Evolutionary conservation across 1,140 invertebrate species (phyloP).

Genomic region (Aporrectodea caliginosa): DNA sequence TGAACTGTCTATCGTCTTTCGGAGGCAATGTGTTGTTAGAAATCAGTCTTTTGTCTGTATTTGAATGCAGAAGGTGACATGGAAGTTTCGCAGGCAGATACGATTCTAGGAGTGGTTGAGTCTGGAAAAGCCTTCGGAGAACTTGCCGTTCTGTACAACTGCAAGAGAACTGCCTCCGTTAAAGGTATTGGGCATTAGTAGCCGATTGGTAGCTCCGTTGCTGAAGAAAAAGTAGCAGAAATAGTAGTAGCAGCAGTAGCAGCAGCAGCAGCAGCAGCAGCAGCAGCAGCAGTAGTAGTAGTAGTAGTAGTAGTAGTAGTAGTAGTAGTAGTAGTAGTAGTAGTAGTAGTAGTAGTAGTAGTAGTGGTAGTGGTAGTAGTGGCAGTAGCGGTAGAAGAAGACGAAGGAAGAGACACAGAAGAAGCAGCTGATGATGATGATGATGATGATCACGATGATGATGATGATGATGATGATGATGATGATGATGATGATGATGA

Average conservation of each 20-base stretch:
- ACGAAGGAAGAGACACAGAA: constrained; percentile 10
- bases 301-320: constrained; percentile 2
- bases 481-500: constrained; percentile 22
- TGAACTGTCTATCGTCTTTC: too few relatives aligned
- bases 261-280: too few relatives aligned
- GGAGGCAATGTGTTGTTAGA: too few relatives aligned
- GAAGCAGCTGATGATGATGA: constrained; percentile 12
- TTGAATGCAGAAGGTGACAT: neutral
- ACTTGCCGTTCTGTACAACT: constrained; percentile 97
- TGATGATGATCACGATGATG: constrained; percentile 25
- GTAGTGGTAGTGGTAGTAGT: neutral
- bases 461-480: constrained; percentile 8
- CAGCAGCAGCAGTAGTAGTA: too few relatives aligned
- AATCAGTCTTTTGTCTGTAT: too few relatives aligned
- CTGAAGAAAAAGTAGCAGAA: too few relatives aligned
- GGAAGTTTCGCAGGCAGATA: neutral
- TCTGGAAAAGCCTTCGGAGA: constrained; percentile 97
- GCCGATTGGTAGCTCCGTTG: too few relatives aligned
- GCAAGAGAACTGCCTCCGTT: constrained; percentile 96
- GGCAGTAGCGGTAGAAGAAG: neutral
- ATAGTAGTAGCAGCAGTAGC: too few relatives aligned
- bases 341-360: constrained; percentile 3
- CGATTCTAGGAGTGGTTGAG: neutral
- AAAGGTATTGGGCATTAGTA: too few relatives aligned
- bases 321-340: constrained; percentile 2